Evolutionary conservation across 2,888 invertebrate genomes (phyloP).

Genomic region (Nudaria mundana): DNA sequence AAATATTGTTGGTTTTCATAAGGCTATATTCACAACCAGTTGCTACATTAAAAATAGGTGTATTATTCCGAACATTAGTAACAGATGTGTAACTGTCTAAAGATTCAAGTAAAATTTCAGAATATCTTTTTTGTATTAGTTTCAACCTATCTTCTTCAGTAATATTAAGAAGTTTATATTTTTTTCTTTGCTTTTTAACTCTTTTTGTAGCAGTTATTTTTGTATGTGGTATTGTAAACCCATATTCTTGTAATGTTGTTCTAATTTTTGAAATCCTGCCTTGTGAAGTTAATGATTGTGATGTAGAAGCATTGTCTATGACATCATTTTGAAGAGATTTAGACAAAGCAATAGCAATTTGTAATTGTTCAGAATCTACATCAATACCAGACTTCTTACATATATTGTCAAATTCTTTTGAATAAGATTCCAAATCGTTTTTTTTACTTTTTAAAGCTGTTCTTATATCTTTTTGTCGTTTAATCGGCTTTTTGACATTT

Average conservation of each 20-base stretch:
- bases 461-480: conserved; percentile 67
- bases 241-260: conserved; percentile 82
- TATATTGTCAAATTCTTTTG: conserved; percentile 65
- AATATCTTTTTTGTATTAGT: conserved; percentile 55
- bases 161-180: conserved; percentile 51
- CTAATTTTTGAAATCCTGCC: conserved; percentile 63
- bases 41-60: conserved; percentile 43
- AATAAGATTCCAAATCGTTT: conserved; percentile 60
- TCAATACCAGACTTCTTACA: conserved; percentile 71
- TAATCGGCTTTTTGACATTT: conserved; percentile 42
- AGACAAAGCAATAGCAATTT: conserved; percentile 85
- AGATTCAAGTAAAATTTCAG: conserved; percentile 54
- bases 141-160: conserved; percentile 53
- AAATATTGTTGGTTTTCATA: conserved; percentile 52
- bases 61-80: conserved; percentile 9
- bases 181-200: conserved; percentile 41
- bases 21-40: conserved; percentile 49
- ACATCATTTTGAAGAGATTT: conserved; percentile 67
- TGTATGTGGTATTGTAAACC: conserved; percentile 74
- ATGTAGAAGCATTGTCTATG: conserved; percentile 14
- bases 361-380: conserved; percentile 83
- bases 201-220: conserved; percentile 42
- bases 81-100: conserved; percentile 19
- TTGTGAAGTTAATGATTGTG: conserved; percentile 38
- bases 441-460: conserved; percentile 54